Base-by-base conservation (phyloP, 2,113 vertebrate species). In the Mirza zaza region DNA sequence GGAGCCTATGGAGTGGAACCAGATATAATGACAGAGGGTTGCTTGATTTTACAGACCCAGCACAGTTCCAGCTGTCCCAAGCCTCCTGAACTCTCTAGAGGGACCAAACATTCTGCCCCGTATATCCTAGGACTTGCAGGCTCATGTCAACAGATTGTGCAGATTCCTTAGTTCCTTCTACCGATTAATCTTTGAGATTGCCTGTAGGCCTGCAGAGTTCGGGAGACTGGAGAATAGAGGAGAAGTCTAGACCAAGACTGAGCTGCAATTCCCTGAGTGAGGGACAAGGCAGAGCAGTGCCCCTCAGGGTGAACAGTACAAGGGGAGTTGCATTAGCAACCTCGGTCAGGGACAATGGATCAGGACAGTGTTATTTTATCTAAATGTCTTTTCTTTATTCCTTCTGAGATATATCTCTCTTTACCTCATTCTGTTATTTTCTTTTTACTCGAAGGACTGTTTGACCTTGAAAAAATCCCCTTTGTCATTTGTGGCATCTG, bases 401-500 rank as follows among this genome's bases (percentile, higher is more conserved):
- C 48, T 86, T 17, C 39, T 55, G 21, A 87, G 67, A n/a, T 23
- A 77, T 2, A 48, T 18, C 11, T 59, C 27, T 95, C 45, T 80
- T 71, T 67, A 86, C 83, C 25, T 86, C 68, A 14, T 86, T 77
- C 45, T 6, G n/a, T 80, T 20, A 10, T 61, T 87, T 97, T 68
- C 34, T 94, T 95, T 95, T 79, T 21, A 2, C 61, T 63, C 77
- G 36, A 87, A 73, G 45, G 45, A 14, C 27, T 70, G 77, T 94
- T 83, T 73, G 50, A 84, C 71, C 25, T 84, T 75, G 55, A 81
- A 39, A 95, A 81, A 25, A 15, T 84, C 27, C 45, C 27, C 48
- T 90, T 86, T 83, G 57, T 92, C 83, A 79, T 84, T 48, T 93
- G 63, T 96, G 50, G 27, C 79, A 59, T 27, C 65, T 76, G n/a